phyloP scores from a whole-genome alignment of 2,113 vertebrate genomes.

The Pheucticus melanocephalus region DNA sequence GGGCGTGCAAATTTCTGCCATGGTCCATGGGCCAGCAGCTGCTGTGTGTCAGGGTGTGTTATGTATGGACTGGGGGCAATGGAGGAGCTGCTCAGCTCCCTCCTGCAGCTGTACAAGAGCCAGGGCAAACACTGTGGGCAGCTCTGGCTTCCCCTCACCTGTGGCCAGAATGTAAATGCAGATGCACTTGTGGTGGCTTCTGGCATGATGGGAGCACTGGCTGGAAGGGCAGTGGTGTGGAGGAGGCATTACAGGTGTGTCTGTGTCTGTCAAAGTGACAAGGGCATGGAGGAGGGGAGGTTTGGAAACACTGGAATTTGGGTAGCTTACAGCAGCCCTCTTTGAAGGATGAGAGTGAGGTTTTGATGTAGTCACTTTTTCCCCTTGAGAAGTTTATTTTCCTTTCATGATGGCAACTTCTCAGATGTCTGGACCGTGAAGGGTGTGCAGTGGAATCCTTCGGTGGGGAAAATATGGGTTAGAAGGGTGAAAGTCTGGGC shows the following conservation, averaged over 20 bases:
- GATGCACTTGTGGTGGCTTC: background rate
- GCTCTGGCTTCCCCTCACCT: background rate
- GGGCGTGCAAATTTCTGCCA: rapidly evolving
- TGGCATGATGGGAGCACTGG: background rate
- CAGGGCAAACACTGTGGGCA: background rate
- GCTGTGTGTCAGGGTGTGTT: background rate
- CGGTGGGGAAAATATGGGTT: background rate
- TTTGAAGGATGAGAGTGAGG: background rate
- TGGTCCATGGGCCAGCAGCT: background rate
- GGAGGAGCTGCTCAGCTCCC: background rate
- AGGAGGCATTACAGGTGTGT: background rate
- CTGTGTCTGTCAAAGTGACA: background rate
- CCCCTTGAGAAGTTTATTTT: background rate
- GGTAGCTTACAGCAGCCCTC: background rate
- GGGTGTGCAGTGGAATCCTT: background rate
- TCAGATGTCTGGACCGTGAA: background rate
- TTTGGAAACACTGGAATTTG: background rate
- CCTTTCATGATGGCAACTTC: background rate
- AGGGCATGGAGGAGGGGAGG: background rate
- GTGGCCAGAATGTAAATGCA: background rate
- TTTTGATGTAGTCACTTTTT: background rate
- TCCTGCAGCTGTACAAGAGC: background rate
- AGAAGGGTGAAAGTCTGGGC: background rate
- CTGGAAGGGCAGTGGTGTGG: background rate
- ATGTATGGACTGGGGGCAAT: background rate